Base-by-base conservation (phyloP, 2,888 invertebrate species). In the Pyrgus malvae region DNA sequence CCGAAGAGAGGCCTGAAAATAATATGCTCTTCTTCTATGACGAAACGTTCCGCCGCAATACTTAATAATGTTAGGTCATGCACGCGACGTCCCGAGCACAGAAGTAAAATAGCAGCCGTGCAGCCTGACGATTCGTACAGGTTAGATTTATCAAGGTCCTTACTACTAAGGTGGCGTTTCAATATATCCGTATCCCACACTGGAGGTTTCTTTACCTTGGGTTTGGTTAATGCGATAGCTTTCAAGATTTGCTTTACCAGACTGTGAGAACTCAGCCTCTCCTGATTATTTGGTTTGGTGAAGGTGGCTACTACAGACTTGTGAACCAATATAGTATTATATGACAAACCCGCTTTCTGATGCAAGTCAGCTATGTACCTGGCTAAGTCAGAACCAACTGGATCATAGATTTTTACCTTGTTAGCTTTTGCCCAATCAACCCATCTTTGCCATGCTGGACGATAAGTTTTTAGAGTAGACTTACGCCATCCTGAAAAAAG, bases 231-330 rank as follows among this genome's bases (percentile, higher is more conserved):
- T 17, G 17, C 6, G 17, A 44, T 44, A 11, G 29, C 42, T 27
- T 42, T 44, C 0, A 29, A 7, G 17, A 44, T 29, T 41, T 41
- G 41, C 12, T 25, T 41, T 11, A 41, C 41, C 12, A 41, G 41
- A 2, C 12, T 4, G 9, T 41, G 41, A 14, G 25, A 25, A 16
- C 23, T 41, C 6, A 41, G 21, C 23, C 23, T 23, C 23, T 41
- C 23, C 41, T 23, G 41, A 9, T 25, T 41, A 23, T 41, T 41
- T 41, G 41, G 41, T n/a, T 41, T 23, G 14, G 23, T 23, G 4
- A 41, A 41, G 8, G 41, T 41, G 7, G 41, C 23, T 23, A 41
- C 41, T 23, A 41, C 41, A 7, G 41, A 41, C 23, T 41, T 41
- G 4, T 41, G 41, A 14, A 41, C 41, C 1, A 41, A 14, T 23